Conservation (phyloP, 2,113 vertebrate genomes). For the Probosciger aterrimus region DNA sequence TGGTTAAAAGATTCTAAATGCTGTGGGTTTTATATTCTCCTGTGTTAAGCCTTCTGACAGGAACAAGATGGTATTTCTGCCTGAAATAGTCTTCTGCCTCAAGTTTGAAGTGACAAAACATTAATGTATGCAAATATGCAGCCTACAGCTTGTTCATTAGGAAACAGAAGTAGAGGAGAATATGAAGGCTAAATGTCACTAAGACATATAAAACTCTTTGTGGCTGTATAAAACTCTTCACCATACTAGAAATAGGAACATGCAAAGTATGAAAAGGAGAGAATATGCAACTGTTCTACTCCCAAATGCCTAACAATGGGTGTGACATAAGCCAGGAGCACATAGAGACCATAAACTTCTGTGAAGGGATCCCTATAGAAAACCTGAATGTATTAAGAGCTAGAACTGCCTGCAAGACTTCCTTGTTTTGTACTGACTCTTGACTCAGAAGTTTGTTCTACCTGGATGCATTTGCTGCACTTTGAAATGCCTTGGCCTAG, state of each 20-base stretch:
- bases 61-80: slow-evolving; percentile 26
- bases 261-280: neutral
- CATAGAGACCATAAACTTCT: neutral
- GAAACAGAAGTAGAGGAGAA: neutral
- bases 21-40: neutral
- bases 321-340: fast-evolving
- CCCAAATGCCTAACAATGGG: neutral
- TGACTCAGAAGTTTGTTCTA: neutral
- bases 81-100: neutral
- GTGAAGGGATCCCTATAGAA: neutral
- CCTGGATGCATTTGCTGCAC: neutral
- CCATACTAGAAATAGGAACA: neutral
- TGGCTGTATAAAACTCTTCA: slow-evolving; percentile 7
- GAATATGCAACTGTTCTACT: neutral
- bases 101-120: neutral
- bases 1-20: neutral
- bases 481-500: neutral
- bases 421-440: neutral
- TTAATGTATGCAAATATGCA: slow-evolving; percentile 36
- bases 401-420: neutral
- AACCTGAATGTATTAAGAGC: neutral
- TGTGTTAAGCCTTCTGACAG: neutral
- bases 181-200: slow-evolving; percentile 36
- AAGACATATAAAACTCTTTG: slow-evolving; percentile 1
- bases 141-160: slow-evolving; percentile 32